Evolutionary conservation across 1,140 invertebrate genomes (phyloP).

Genomic region (Eufriesea mexicana): DNA sequence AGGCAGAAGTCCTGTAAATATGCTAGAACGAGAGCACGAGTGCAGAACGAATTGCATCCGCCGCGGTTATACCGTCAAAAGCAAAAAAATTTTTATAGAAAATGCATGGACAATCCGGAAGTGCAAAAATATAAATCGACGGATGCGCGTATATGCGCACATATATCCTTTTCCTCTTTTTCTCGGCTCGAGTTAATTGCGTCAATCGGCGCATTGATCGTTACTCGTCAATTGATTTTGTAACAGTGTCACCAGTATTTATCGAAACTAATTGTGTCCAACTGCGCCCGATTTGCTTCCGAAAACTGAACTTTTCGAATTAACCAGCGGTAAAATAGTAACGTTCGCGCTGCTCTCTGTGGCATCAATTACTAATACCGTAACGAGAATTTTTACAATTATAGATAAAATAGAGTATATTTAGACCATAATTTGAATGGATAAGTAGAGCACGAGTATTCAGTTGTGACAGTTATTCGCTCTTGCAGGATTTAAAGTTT

Average conservation of each 20-base stretch:
- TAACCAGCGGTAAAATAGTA: neutral
- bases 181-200: conserved; percentile 20
- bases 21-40: conserved; percentile 30
- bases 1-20: conserved; percentile 44
- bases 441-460: too few relatives aligned
- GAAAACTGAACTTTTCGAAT: neutral
- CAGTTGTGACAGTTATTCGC: too few relatives aligned
- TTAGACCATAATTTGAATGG: too few relatives aligned
- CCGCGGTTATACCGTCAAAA: neutral
- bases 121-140: conserved; percentile 8
- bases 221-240: neutral
- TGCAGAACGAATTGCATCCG: conserved; percentile 44
- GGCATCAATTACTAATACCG: too few relatives aligned
- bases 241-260: neutral
- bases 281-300: neutral
- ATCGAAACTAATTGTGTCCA: neutral
- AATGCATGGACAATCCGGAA: neutral
- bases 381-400: too few relatives aligned
- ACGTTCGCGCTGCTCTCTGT: neutral
- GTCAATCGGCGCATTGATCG: neutral
- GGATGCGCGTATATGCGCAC: neutral
- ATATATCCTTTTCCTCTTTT: neutral
- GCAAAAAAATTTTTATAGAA: conserved; percentile 10
- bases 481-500: too few relatives aligned
- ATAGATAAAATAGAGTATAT: too few relatives aligned